Base-by-base conservation (phyloP, 2,888 invertebrate genomes). In the Argyra leucocephala region DNA sequence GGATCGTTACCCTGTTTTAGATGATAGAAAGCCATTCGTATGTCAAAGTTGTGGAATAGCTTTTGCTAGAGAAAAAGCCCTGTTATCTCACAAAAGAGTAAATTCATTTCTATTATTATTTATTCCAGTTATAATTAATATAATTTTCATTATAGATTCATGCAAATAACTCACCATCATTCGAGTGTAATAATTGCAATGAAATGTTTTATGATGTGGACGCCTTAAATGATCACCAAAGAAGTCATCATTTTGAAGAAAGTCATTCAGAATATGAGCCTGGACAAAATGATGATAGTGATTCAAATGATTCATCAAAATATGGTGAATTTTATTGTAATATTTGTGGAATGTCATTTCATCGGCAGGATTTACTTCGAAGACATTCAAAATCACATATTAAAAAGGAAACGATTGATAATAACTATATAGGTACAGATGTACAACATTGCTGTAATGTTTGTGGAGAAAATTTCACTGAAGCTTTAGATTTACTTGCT, bases 51-150 rank as follows among this genome's bases (percentile, higher is more conserved):
- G 88, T 73, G 90, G 83, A 0, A 84, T 91, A 65, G 88, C 88
- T 6, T 90, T 91, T 79, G 91, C 91, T 0, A 82, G 91, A 63
- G 90, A 91, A 74, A 92, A 91, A 74, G 91, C 91, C 0, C 78
- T 91, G 24, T 86, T 88, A 64, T 90, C 91, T 0, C 91, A 92
- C 74, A 82, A 88, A 0, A 82, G 85, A 78, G 85, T 85, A 68
- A 75, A 26, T 10, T 5, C n/a, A n/a, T n/a, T n/a, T n/a, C n/a
- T n/a, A n/a, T n/a, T n/a, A n/a, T n/a, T n/a, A n/a, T n/a, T n/a
- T n/a, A n/a, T n/a, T n/a, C n/a, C n/a, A n/a, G n/a, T n/a, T n/a
- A n/a, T n/a, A 7, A 22, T 12, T 15, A 15, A 1, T 5, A 24
- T 60, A 12, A 23, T 18, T 24, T 24, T 24, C 10, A 60, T 26